Conservation (phyloP, 2,797 vertebrate genomes). For the Enteromius trimaculatus region DNA sequence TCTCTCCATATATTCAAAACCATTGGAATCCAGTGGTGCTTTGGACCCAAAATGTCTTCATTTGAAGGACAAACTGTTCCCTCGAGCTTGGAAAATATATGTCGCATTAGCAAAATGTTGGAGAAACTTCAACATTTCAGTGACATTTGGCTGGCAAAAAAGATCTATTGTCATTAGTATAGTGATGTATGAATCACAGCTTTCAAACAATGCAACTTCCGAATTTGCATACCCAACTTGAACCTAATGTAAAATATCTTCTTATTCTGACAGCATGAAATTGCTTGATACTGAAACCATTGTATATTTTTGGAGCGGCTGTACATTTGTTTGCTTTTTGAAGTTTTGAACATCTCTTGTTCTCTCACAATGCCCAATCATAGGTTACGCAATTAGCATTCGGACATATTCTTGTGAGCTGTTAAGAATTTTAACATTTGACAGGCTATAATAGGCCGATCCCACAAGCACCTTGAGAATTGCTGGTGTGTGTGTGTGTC, state of each 20-base stretch:
- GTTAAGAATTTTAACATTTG: slow-evolving; percentile 6
- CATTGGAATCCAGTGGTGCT: background rate
- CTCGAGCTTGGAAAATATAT: background rate
- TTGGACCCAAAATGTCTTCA: background rate
- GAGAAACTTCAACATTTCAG: background rate
- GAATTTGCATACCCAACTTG: background rate
- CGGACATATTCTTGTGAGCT: slow-evolving; percentile 18
- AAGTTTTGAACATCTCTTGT: background rate
- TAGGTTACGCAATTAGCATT: slow-evolving; percentile 24
- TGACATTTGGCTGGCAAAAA: background rate
- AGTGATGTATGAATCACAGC: background rate
- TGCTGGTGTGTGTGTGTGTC: background rate
- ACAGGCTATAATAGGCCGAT: background rate
- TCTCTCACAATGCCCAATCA: slow-evolving; percentile 4
- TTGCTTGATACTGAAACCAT: background rate
- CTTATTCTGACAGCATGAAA: background rate
- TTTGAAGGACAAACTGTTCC: background rate
- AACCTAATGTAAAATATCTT: background rate
- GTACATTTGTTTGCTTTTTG: background rate
- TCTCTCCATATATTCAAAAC: background rate
- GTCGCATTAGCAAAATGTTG: background rate
- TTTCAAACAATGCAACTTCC: background rate
- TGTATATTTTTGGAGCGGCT: slow-evolving; percentile 7
- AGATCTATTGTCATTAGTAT: background rate
- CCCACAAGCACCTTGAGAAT: slow-evolving; percentile 14